Conservation (phyloP, 2,113 vertebrate genomes). For the Smithornis capensis region DNA sequence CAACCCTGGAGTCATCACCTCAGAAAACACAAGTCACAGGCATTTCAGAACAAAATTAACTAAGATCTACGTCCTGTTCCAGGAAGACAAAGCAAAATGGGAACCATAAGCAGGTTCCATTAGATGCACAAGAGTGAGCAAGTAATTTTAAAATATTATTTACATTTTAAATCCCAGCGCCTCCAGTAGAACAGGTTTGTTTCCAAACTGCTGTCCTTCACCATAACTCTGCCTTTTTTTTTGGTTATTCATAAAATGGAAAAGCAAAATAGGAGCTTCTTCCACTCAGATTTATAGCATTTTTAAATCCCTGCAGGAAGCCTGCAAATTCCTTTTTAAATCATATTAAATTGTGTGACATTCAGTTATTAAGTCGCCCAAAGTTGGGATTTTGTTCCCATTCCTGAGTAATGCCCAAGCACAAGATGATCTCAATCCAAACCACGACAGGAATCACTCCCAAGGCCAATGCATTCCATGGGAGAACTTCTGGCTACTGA, state of each 20-base stretch:
- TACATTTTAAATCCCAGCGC: constrained; percentile 4
- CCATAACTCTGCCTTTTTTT: neutral
- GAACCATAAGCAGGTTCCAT: neutral
- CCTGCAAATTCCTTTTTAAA: neutral
- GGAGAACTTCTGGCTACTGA: neutral
- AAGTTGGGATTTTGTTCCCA: neutral
- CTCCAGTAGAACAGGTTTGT: constrained; percentile 28
- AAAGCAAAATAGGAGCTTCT: neutral
- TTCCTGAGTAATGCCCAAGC: neutral
- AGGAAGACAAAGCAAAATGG: neutral
- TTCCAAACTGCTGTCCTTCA: neutral
- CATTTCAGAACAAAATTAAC: neutral
- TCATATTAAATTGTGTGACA: neutral
- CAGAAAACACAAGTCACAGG: neutral
- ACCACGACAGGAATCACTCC: neutral
- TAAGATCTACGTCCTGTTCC: neutral
- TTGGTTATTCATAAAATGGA: neutral
- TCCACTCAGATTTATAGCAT: neutral
- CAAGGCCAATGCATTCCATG: rapidly evolving
- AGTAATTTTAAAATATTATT: neutral
- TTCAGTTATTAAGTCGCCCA: neutral
- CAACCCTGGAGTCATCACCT: neutral
- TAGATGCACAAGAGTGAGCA: neutral
- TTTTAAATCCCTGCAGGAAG: neutral
- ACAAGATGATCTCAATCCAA: neutral